Percentiles rank a stretch among this genome's conserved stretches.
Evolutionary conservation across 2,797 vertebrate genomes (phyloP).

Genomic region (Pipistrellus pipistrellus): DNA sequence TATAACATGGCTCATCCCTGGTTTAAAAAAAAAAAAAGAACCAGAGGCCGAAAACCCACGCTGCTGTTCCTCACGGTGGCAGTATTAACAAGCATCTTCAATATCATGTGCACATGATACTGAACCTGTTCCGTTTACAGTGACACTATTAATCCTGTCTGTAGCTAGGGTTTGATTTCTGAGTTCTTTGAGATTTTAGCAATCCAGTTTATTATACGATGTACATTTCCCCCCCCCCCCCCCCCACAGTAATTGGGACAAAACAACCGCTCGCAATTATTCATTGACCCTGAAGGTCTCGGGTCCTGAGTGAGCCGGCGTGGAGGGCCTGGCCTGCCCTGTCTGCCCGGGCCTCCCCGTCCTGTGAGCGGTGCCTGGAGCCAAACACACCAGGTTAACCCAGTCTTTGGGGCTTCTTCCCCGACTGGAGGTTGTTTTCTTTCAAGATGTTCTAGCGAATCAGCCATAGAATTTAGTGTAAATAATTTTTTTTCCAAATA

Average conservation of each 20-base stretch:
- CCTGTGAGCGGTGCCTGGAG: conserved; percentile 83
- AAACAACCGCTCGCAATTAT: conserved; percentile 79
- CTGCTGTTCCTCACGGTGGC: conserved; percentile 82
- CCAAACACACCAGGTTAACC: conserved; percentile 84
- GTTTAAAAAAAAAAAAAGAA: conserved; percentile 68
- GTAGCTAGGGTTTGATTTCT: conserved; percentile 89
- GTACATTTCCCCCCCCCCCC: conserved; percentile 87
- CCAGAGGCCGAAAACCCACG: conserved; percentile 73
- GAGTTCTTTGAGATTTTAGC: conserved; percentile 88
- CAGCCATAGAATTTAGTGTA: conserved; percentile 93
- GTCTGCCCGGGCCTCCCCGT: conserved; percentile 82
- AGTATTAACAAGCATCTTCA: conserved; percentile 84
- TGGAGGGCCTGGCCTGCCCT: conserved; percentile 74
- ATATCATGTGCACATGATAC: conserved; percentile 88
- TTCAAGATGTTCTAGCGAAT: conserved; percentile 89
- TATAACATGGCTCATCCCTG: conserved; percentile 88
- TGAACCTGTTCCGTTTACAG: conserved; percentile 90
- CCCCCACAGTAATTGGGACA: conserved; percentile 80
- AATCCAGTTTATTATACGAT: conserved; percentile 86
- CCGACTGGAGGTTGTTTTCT: conserved; percentile 90
- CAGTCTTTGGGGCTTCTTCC: conserved; percentile 86
- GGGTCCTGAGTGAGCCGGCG: conserved; percentile 87
- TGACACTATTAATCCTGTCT: conserved; percentile 87
- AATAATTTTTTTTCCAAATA: conserved; percentile 93
- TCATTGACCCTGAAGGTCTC: conserved; percentile 83